These are phyloP conservation scores for Vireo griseus DNA, from an alignment of 2,797 vertebrate genomes.

Conservation along the genomic window DNA sequence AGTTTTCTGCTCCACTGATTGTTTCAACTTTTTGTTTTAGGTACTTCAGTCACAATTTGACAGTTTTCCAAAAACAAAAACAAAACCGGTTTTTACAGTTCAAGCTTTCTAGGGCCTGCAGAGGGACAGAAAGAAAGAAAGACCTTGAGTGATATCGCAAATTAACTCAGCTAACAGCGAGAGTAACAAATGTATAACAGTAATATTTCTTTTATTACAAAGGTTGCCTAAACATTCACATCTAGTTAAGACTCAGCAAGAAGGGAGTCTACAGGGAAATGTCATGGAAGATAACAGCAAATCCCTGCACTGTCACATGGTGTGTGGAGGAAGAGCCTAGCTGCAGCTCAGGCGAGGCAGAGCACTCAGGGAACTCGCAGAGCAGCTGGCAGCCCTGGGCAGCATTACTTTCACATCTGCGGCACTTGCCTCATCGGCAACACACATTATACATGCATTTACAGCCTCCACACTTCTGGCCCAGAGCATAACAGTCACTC, in stretches of 20 bases:
- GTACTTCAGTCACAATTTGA: neutral
- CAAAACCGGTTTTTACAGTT: neutral
- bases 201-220: neutral
- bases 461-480: fast-evolving
- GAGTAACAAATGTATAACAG: neutral
- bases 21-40: neutral
- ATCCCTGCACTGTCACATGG: neutral
- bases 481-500: neutral
- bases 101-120: neutral
- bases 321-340: neutral
- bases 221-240: neutral
- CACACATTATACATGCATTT: fast-evolving
- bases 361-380: fast-evolving
- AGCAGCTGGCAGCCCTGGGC: fast-evolving
- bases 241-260: neutral
- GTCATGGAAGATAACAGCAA: neutral
- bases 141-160: neutral
- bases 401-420: neutral
- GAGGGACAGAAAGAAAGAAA: neutral
- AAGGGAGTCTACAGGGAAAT: neutral
- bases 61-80: neutral
- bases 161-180: neutral
- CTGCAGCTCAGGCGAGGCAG: fast-evolving
- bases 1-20: neutral
- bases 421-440: fast-evolving